phyloP scores from a whole-genome alignment of 2,888 invertebrate genomes.

The Oligia strigilis region DNA sequence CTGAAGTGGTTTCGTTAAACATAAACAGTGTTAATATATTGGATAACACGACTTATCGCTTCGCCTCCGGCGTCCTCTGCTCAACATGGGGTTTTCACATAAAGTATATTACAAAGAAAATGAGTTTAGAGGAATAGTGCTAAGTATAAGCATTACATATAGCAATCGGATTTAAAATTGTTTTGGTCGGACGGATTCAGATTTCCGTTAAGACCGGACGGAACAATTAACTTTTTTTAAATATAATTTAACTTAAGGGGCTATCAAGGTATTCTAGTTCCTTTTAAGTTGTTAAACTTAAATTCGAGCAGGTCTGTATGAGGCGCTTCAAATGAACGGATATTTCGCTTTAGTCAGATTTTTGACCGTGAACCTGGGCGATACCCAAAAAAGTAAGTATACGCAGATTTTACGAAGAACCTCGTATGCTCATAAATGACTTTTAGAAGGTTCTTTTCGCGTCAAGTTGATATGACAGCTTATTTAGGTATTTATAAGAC shows the following conservation, averaged over 20 bases:
- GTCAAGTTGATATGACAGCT: neutral
- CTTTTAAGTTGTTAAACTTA: neutral
- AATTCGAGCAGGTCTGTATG: constrained; percentile 1
- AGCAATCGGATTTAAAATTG: neutral
- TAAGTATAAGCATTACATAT: neutral
- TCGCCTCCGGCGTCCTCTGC: neutral
- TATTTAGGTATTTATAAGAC: neutral
- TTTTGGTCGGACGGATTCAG: neutral
- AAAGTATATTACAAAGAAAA: constrained; percentile 11
- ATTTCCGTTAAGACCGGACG: neutral
- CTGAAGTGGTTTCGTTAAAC: constrained; percentile 21
- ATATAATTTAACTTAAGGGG: neutral
- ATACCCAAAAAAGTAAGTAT: constrained; percentile 15
- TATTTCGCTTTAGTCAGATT: constrained; percentile 16
- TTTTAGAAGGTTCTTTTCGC: constrained; percentile 20
- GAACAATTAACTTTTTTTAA: neutral
- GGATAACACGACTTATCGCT: constrained; percentile 36
- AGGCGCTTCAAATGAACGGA: constrained; percentile 11
- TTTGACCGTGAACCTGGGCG: constrained; percentile 29
- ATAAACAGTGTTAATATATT: neutral
- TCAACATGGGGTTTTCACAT: constrained; percentile 16
- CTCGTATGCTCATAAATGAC: constrained; percentile 3
- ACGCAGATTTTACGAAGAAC: neutral
- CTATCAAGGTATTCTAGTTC: constrained; percentile 20
- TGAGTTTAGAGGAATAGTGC: neutral